Conservation (phyloP, 37 sponge, comb jelly and placozoan genomes). For the Bolinopsis microptera region DNA sequence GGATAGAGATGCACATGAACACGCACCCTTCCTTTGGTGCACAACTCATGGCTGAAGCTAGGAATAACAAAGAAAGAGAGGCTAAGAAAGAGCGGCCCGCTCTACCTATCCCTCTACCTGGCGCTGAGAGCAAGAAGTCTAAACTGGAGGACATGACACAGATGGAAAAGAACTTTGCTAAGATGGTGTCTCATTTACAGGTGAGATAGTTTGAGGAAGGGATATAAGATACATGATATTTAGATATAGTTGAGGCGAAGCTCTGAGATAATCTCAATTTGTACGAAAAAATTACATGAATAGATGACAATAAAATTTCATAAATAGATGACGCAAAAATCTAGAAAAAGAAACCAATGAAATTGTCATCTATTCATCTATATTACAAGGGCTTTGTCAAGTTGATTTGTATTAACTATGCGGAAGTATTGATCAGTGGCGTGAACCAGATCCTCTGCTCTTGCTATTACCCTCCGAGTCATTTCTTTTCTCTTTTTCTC, state of each 20-base stretch:
- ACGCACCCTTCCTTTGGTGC: slow-evolving; percentile 40
- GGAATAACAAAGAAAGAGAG: slow-evolving; percentile 16
- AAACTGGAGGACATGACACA: not conserved
- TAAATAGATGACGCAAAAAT: no score
- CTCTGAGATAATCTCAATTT: no score
- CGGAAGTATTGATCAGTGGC: not conserved
- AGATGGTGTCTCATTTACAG: slow-evolving; percentile 70
- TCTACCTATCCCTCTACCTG: not conserved
- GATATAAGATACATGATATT: no score
- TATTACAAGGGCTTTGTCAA: not conserved
- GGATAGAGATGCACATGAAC: not conserved
- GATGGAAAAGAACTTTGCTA: slow-evolving; percentile 49
- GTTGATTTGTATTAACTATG: not conserved
- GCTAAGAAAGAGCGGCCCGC: slow-evolving; percentile 39
- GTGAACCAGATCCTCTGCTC: not conserved
- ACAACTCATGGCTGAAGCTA: slow-evolving; percentile 30
- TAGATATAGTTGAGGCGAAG: no score
- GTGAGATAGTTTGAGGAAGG: no score
- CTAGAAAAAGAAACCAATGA: no score
- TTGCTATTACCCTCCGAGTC: not conserved
- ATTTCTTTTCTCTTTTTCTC: not conserved
- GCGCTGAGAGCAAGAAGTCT: slow-evolving; percentile 14
- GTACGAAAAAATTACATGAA: no score
- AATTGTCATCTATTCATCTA: no score
- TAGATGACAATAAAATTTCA: no score